Percentiles rank a stretch among this genome's conserved stretches.
Conservation (phyloP, 2,797 vertebrate genomes). For the Rallus crepitans region DNA sequence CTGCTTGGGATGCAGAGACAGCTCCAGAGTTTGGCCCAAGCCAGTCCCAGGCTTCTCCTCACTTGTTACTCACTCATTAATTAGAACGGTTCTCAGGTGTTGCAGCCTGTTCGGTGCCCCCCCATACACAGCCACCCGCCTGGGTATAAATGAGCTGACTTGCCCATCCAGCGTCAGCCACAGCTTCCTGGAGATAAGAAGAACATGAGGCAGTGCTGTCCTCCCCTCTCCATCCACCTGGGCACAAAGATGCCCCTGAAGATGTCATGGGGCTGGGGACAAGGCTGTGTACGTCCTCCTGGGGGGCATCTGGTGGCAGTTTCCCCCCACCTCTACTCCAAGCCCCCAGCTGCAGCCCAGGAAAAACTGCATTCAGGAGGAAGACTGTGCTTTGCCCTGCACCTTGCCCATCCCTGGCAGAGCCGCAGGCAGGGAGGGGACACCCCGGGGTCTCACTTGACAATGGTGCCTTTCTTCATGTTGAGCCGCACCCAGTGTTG, state of each 20-base stretch:
- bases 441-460: constrained; percentile 84
- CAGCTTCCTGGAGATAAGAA: constrained; percentile 84
- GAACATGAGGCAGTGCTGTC: neutral
- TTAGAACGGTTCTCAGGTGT: constrained; percentile 90
- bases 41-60: neutral
- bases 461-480: constrained; percentile 93
- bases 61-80: constrained; percentile 88
- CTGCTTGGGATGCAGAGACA: neutral
- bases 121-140: constrained; percentile 90
- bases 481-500: constrained; percentile 97
- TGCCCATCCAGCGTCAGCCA: constrained; percentile 89
- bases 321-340: neutral
- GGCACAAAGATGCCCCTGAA: neutral
- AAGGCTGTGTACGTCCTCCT: neutral
- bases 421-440: neutral
- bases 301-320: neutral
- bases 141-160: constrained; percentile 91
- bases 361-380: neutral
- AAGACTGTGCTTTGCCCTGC: neutral
- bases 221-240: neutral
- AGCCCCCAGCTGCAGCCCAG: neutral
- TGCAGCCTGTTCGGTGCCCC: constrained; percentile 90
- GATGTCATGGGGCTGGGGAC: neutral
- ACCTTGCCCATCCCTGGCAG: neutral
- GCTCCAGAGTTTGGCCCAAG: neutral